Conservation (phyloP, 2,797 vertebrate genomes). For the Chelmon rostratus region DNA sequence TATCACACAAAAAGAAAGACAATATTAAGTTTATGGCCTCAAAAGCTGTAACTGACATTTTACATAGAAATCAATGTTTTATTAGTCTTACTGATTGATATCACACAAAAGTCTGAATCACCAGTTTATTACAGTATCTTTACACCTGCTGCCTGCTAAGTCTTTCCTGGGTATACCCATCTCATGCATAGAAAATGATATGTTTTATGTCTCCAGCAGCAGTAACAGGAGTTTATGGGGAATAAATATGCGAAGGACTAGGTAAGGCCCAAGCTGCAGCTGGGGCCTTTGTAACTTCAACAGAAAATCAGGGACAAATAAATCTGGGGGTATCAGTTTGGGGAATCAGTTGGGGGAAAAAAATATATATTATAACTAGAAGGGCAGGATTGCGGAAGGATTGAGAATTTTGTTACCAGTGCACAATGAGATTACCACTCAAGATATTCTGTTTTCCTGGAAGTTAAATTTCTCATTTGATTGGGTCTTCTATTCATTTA, state of each 20-base stretch:
- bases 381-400: too few species aligned
- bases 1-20: slow-evolving; percentile 4
- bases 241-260: background rate
- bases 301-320: too few species aligned
- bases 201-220: background rate
- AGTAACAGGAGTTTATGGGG: background rate
- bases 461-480: background rate
- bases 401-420: background rate
- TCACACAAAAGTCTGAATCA: background rate
- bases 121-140: background rate
- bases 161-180: background rate
- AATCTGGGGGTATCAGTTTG: too few species aligned
- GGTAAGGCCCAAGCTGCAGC: background rate
- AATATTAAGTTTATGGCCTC: background rate
- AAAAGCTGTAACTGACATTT: slow-evolving; percentile 4
- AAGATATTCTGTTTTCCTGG: background rate
- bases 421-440: background rate
- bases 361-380: too few species aligned
- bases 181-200: background rate
- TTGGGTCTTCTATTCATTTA: background rate
- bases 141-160: background rate
- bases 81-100: background rate
- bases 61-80: background rate
- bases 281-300: background rate
- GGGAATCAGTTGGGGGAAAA: too few species aligned